Conservation (phyloP, 2,113 vertebrate genomes). For the Chaenogobius annularis region DNA sequence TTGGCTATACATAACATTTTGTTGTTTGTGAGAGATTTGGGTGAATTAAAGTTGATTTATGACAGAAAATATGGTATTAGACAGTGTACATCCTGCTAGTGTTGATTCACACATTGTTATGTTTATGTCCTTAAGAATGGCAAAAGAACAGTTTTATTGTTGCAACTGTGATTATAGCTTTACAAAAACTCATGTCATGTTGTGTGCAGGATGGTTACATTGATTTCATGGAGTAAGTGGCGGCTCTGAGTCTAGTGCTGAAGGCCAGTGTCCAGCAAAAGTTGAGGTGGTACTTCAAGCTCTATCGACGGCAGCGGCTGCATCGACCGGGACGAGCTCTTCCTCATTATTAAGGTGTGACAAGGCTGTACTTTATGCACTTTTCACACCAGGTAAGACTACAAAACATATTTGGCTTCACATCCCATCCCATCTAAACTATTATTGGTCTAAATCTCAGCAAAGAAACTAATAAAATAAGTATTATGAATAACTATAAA, state of each 20-base stretch:
- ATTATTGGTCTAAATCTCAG: neutral
- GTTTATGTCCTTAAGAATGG: no score
- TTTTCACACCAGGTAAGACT: no score
- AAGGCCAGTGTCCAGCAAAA: slow-evolving; percentile 85
- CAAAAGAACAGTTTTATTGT: no score
- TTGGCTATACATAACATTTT: no score
- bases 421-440: neutral
- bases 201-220: slow-evolving; percentile 80
- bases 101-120: no score
- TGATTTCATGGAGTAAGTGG: slow-evolving; percentile 87
- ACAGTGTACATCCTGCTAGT: no score
- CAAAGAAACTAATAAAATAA: neutral
- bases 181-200: neutral
- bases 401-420: no score
- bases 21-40: no score
- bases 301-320: slow-evolving; percentile 85
- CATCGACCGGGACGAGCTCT: slow-evolving; percentile 82
- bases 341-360: slow-evolving; percentile 81
- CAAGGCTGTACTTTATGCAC: neutral
- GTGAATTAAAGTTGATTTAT: no score
- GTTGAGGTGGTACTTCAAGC: slow-evolving; percentile 86
- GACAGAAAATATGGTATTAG: no score
- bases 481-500: neutral
- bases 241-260: slow-evolving; percentile 83
- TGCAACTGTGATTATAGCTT: no score